A percentile compares a stretch with the other conserved stretches of the same genome.
phyloP scores from a whole-genome alignment of 2,888 invertebrate genomes.

The Calameuta pallipes region DNA sequence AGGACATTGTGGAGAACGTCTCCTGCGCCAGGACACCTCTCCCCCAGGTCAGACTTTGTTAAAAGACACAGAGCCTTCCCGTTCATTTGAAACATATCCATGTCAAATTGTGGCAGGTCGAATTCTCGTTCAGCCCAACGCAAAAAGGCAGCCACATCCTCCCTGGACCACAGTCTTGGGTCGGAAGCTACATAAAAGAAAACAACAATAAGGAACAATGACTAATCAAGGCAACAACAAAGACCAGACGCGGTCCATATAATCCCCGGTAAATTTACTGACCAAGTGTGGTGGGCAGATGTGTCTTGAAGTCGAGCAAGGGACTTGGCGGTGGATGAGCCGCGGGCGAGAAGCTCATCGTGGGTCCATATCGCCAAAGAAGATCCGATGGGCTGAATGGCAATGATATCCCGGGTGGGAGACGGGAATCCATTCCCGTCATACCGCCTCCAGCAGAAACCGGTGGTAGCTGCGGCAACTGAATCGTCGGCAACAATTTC shows the following conservation, averaged over 20 bases:
- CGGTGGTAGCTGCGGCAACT: conserved; percentile 64
- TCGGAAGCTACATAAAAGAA: conserved; percentile 75
- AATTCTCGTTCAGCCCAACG: conserved; percentile 94
- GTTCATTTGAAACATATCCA: conserved; percentile 96
- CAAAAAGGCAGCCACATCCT: conserved; percentile 88
- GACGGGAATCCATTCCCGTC: conserved; percentile 79
- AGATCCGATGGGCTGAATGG: conserved; percentile 86
- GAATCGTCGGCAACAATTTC: conserved; percentile 69
- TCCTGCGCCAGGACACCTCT: conserved; percentile 92
- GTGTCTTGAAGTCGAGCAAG: conserved; percentile 86
- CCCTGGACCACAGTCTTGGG: conserved; percentile 90
- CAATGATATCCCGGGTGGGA: conserved; percentile 80
- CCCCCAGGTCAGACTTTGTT: conserved; percentile 89
- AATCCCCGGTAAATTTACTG: conserved; percentile 29
- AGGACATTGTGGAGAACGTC: conserved; percentile 95
- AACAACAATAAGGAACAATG: background rate
- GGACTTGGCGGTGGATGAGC: conserved; percentile 75
- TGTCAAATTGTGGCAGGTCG: conserved; percentile 89
- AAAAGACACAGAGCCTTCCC: conserved; percentile 94
- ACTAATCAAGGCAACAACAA: background rate
- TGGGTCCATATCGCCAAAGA: conserved; percentile 85
- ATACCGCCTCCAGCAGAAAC: conserved; percentile 65
- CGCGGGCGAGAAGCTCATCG: conserved; percentile 77
- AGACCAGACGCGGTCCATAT: background rate
- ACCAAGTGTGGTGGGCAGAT: conserved; percentile 82